A percentile compares a stretch with the other conserved stretches of the same genome.
Conservation (phyloP, 2,113 vertebrate species). For the Mesitornis unicolor region DNA sequence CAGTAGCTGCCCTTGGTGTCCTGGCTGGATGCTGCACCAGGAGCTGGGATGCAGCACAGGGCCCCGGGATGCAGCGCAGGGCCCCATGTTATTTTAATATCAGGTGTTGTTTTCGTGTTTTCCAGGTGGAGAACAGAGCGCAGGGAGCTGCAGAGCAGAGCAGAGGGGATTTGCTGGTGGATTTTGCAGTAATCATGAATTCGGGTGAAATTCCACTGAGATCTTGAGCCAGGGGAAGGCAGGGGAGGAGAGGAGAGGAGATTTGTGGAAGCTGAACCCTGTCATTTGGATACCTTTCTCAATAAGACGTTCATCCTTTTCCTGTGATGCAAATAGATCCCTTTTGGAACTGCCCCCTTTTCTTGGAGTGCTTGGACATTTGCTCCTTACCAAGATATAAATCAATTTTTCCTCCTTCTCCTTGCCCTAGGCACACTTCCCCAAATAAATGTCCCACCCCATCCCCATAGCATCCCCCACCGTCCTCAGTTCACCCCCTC, state of each 20-base stretch:
- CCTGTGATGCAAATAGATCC: neutral
- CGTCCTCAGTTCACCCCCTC: neutral
- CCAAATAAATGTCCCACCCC: neutral
- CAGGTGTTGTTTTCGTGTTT: neutral
- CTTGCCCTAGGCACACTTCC: neutral
- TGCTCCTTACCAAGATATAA: neutral
- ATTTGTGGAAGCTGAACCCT: neutral
- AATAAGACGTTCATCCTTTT: too few species aligned
- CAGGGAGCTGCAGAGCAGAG: neutral
- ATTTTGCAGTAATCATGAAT: neutral
- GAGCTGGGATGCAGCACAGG: neutral
- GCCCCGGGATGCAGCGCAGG: neutral
- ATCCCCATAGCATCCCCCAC: neutral
- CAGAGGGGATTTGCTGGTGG: neutral
- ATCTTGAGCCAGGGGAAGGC: neutral
- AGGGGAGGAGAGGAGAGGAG: neutral
- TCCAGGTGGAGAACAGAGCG: neutral
- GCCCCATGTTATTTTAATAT: accelerated
- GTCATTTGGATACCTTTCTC: neutral
- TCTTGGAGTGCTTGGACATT: neutral
- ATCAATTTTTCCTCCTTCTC: neutral
- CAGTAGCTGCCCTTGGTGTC: accelerated
- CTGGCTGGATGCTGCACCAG: accelerated
- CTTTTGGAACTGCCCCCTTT: neutral
- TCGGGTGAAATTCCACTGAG: neutral